A percentile compares a stretch with the other conserved stretches of the same genome.
phyloP scores from a whole-genome alignment of 2,888 invertebrate genomes.

The Cryptus viduatorius region DNA sequence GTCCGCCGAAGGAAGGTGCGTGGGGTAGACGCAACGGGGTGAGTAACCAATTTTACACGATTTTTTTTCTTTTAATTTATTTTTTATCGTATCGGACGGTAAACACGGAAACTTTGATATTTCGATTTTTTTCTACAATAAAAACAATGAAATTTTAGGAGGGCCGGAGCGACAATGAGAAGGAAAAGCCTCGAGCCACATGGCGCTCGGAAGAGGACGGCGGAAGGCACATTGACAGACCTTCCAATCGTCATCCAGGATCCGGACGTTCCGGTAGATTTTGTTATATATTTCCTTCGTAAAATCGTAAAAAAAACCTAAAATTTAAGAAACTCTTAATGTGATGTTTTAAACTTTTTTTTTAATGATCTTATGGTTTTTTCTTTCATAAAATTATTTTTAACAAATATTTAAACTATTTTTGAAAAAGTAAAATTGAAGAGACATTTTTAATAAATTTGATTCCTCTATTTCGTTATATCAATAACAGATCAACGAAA shows the following conservation, averaged over 20 bases:
- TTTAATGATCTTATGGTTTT: too few relatives aligned
- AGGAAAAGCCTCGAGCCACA: slow-evolving; percentile 74
- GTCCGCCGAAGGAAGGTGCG: slow-evolving; percentile 72
- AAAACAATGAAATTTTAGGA: slow-evolving; percentile 73
- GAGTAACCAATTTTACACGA: slow-evolving; percentile 13
- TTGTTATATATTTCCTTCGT: not conserved
- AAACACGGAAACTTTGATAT: not conserved
- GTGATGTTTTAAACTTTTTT: too few relatives aligned
- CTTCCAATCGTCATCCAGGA: slow-evolving; percentile 67
- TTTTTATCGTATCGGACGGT: slow-evolving; percentile 8
- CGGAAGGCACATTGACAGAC: slow-evolving; percentile 75
- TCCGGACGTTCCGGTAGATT: slow-evolving; percentile 75
- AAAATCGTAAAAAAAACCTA: not conserved
- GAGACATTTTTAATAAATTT: not conserved
- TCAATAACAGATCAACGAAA: slow-evolving; percentile 70
- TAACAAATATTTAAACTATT: not conserved
- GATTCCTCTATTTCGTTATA: not conserved
- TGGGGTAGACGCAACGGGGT: slow-evolving; percentile 81
- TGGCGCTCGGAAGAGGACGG: slow-evolving; percentile 81
- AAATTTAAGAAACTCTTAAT: not conserved
- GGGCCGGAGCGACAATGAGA: slow-evolving; percentile 79
- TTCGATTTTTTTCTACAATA: not conserved
- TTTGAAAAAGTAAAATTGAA: not conserved
- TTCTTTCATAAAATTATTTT: not conserved
- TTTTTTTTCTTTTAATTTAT: not conserved